These are phyloP conservation scores for Leptopterna dolabrata DNA, from an alignment of 2,888 invertebrate genomes.

Conservation along the genomic window DNA sequence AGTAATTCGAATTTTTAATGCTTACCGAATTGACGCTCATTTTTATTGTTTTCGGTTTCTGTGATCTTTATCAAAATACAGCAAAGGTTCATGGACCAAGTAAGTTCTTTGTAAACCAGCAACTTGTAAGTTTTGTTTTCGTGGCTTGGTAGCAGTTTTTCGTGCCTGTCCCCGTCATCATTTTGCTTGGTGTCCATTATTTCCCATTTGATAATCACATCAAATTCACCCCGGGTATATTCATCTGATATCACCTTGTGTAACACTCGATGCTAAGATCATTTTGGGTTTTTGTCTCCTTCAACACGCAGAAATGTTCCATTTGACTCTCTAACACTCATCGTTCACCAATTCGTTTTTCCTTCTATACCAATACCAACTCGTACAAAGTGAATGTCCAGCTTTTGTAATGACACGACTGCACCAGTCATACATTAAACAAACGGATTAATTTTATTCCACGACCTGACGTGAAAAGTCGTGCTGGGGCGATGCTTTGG, in stretches of 20 bases:
- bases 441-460: background rate
- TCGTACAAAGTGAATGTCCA: background rate
- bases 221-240: background rate
- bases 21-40: constrained; percentile 52
- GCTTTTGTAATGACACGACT: background rate
- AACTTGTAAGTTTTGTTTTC: constrained; percentile 27
- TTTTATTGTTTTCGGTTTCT: constrained; percentile 67
- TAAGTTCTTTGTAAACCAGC: constrained; percentile 72
- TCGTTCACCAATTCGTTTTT: background rate
- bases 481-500: no score
- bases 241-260: background rate
- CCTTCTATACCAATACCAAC: background rate
- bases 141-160: constrained; percentile 53
- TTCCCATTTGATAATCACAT: background rate
- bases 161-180: background rate
- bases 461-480: background rate
- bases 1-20: constrained; percentile 43
- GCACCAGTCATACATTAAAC: background rate
- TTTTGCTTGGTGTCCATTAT: constrained; percentile 24
- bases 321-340: background rate
- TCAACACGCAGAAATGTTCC: background rate
- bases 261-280: background rate
- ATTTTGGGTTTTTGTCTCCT: background rate
- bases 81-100: constrained; percentile 97
- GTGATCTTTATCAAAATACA: constrained; percentile 69